These are phyloP conservation scores for Phymorhynchus buccinoides DNA, from an alignment of 1,140 invertebrate genomes.

Conservation along the genomic window DNA sequence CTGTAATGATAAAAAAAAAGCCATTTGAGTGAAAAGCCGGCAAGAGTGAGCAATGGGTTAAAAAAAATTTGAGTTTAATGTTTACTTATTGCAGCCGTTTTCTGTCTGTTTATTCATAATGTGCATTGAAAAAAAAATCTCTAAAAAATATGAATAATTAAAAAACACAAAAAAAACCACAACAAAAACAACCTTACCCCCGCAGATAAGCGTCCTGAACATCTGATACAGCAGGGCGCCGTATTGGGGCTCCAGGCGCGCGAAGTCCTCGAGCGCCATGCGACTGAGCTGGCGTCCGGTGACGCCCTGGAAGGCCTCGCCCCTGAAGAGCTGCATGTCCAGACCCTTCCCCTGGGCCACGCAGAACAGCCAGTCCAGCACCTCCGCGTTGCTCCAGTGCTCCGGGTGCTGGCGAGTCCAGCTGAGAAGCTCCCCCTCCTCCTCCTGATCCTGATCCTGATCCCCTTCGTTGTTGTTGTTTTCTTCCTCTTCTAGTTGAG, in stretches of 20 bases:
- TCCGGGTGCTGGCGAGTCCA: slow-evolving; percentile 64
- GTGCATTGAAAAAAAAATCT: too few relatives aligned
- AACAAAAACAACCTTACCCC: slow-evolving; percentile 43
- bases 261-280: slow-evolving; percentile 63
- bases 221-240: slow-evolving; percentile 59
- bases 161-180: too few relatives aligned
- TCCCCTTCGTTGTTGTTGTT: too few relatives aligned
- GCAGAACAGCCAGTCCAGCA: slow-evolving; percentile 66
- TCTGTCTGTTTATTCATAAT: too few relatives aligned
- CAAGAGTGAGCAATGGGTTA: too few relatives aligned
- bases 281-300: slow-evolving; percentile 62
- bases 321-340: slow-evolving; percentile 59
- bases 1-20: too few relatives aligned
- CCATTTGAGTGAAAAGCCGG: too few relatives aligned
- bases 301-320: slow-evolving; percentile 64
- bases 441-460: too few relatives aligned
- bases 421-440: slow-evolving; percentile 40
- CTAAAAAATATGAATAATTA: too few relatives aligned
- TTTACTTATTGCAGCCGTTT: too few relatives aligned
- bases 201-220: slow-evolving; percentile 50
- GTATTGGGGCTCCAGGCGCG: slow-evolving; percentile 58
- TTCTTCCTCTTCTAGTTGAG: too few relatives aligned
- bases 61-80: too few relatives aligned
- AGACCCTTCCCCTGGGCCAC: slow-evolving; percentile 54
- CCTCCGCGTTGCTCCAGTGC: slow-evolving; percentile 59